A percentile compares a stretch with the other conserved stretches of the same genome.
These are phyloP conservation scores for Lepus europaeus DNA, from an alignment of 2,113 vertebrate species.

Conservation along the genomic window DNA sequence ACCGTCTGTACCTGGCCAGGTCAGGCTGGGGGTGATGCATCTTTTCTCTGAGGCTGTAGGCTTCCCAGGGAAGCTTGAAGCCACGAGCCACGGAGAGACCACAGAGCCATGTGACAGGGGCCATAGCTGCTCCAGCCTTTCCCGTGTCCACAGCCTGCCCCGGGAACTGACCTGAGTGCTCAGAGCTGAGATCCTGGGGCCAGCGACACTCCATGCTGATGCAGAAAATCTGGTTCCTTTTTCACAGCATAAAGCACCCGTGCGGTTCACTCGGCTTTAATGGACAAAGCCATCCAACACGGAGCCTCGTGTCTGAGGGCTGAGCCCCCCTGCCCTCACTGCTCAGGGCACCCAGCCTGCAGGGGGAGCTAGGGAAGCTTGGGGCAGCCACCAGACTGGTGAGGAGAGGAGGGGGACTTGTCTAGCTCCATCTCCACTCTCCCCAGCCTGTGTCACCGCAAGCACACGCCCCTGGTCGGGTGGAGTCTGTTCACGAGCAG, in stretches of 20 bases:
- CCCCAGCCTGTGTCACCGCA: background rate
- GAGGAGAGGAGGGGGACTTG: too few relatives aligned
- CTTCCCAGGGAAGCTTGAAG: background rate
- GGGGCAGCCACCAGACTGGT: background rate
- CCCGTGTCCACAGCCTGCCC: background rate
- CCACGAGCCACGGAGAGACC: background rate
- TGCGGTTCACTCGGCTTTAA: background rate
- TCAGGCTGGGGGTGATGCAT: fast-evolving
- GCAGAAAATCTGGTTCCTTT: background rate
- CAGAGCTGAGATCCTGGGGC: background rate
- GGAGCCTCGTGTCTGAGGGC: background rate
- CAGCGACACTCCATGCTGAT: fast-evolving
- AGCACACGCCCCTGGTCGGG: too few relatives aligned
- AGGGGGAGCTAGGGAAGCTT: background rate
- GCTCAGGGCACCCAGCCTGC: background rate
- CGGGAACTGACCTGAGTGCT: background rate
- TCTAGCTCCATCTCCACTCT: too few relatives aligned
- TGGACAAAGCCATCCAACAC: background rate
- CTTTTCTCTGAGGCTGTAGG: background rate
- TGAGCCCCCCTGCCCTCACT: background rate
- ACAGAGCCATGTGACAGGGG: background rate
- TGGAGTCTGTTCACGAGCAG: background rate
- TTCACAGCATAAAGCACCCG: background rate
- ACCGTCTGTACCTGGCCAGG: background rate
- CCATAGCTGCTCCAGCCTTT: background rate